Percentiles rank a stretch among this genome's conserved stretches.
Evolutionary conservation across 2,888 invertebrate species (phyloP).

Genomic region (Iphiclides podalirius): DNA sequence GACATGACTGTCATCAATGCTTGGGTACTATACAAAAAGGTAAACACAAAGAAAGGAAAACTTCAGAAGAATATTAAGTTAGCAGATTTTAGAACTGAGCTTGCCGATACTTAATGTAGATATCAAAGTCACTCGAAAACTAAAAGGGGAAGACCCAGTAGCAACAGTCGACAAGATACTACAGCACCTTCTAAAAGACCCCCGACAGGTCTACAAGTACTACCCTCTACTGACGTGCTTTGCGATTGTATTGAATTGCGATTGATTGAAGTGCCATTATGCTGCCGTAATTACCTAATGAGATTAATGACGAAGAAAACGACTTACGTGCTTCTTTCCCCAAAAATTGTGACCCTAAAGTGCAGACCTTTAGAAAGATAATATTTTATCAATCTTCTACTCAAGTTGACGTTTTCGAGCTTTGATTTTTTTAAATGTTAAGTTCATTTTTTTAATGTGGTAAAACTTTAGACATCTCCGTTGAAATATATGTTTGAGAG

Average conservation of each 20-base stretch:
- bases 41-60: constrained; percentile 38
- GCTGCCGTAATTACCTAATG: too few species aligned
- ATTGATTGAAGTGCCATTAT: too few species aligned
- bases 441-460: too few species aligned
- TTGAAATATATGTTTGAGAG: too few species aligned
- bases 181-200: constrained; percentile 37
- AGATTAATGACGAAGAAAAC: too few species aligned
- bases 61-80: constrained; percentile 37
- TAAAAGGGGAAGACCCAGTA: constrained; percentile 39
- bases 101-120: constrained; percentile 38
- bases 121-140: constrained; percentile 36
- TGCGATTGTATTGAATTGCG: constrained; percentile 34
- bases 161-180: constrained; percentile 34
- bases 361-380: too few species aligned
- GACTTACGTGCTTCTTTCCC: too few species aligned
- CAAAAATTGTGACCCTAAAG: too few species aligned
- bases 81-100: constrained; percentile 40
- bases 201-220: constrained; percentile 36
- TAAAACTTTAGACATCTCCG: too few species aligned
- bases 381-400: too few species aligned
- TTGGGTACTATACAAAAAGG: constrained; percentile 42
- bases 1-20: constrained; percentile 42
- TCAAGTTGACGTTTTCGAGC: too few species aligned
- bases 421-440: too few species aligned
- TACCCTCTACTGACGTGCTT: constrained; percentile 35